These are phyloP conservation scores for Danio kyathit DNA, from an alignment of 2,797 vertebrate genomes.

Conservation along the genomic window DNA sequence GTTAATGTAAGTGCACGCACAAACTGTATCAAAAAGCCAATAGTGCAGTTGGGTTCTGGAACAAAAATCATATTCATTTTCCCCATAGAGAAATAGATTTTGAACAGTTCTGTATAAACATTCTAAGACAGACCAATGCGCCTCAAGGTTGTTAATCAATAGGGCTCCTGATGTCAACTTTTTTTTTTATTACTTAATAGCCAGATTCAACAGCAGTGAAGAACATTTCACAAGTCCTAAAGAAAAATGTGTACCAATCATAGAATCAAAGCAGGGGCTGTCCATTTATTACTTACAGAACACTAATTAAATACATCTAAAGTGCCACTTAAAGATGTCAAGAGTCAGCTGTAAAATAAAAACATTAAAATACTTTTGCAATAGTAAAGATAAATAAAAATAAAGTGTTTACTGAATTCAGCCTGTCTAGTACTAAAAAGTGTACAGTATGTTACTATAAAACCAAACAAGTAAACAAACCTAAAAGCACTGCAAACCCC, in stretches of 20 bases:
- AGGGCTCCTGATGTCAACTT: neutral
- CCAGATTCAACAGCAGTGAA: neutral
- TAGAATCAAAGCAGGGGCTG: neutral
- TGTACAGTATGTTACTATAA: too few relatives aligned
- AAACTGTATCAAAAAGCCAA: constrained; percentile 14
- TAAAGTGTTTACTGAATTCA: too few relatives aligned
- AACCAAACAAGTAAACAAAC: too few relatives aligned
- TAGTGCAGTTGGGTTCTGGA: neutral
- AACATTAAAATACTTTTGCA: too few relatives aligned
- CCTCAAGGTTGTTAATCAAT: neutral
- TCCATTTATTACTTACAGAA: too few relatives aligned
- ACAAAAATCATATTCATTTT: neutral
- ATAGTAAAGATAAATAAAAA: too few relatives aligned
- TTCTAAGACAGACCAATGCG: constrained; percentile 1
- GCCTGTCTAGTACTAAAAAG: too few relatives aligned
- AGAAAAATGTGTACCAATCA: neutral
- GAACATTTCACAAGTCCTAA: neutral
- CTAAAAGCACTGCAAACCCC: too few relatives aligned
- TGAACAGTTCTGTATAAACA: neutral
- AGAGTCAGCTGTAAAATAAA: too few relatives aligned
- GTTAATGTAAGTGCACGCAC: neutral
- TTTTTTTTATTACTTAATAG: neutral
- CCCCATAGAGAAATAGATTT: neutral
- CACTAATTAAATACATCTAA: too few relatives aligned
- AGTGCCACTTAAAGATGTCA: too few relatives aligned